Evolutionary conservation across 2,113 vertebrate species (phyloP).

Genomic region (Astatoreochromis straeleni): DNA sequence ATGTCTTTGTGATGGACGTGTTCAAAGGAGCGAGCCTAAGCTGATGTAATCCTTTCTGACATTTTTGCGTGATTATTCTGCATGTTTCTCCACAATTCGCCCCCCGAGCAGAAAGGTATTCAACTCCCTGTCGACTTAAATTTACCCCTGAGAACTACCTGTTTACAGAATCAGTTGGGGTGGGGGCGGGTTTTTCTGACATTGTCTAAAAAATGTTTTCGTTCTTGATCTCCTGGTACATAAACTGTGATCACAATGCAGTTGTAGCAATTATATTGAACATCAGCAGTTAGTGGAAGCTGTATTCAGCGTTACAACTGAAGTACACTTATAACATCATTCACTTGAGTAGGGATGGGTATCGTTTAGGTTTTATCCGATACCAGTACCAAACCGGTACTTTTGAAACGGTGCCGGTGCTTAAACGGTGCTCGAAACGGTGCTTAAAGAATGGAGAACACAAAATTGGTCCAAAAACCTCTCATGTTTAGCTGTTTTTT

Average conservation of each 20-base stretch:
- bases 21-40: neutral
- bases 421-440: rapidly evolving
- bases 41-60: conserved; percentile 28
- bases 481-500: neutral
- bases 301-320: neutral
- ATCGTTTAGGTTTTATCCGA: rapidly evolving
- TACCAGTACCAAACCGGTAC: rapidly evolving
- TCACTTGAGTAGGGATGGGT: neutral
- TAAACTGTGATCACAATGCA: conserved; percentile 1
- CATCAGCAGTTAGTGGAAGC: neutral
- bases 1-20: neutral
- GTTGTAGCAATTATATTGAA: neutral
- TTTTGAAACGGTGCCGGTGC: neutral
- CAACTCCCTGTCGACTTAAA: conserved; percentile 29
- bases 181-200: neutral
- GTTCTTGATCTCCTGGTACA: neutral
- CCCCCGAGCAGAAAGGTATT: neutral
- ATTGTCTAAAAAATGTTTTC: neutral
- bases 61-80: neutral
- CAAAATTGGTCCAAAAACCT: rapidly evolving
- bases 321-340: neutral
- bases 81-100: neutral
- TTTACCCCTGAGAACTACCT: conserved; percentile 23
- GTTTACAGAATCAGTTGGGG: neutral
- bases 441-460: neutral